Base-by-base conservation (phyloP, 1,140 invertebrate genomes). In the Penaeus indicus region DNA sequence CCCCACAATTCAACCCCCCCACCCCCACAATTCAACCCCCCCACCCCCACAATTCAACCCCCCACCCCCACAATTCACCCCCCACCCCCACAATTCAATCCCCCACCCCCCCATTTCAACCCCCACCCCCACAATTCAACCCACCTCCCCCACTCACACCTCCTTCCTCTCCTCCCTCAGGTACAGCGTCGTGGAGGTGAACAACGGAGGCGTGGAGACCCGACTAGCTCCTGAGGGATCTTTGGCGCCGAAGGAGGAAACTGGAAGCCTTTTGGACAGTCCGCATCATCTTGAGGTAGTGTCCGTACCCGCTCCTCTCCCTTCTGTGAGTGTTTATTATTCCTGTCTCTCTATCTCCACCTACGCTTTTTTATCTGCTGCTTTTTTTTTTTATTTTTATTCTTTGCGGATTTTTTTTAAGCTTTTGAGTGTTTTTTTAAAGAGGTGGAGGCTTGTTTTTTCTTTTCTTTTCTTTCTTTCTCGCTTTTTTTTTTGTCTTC, bases 171-270 rank as follows among this genome's bases (percentile, higher is more conserved):
- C 22, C 64, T 18, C 64, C 38, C 38, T 5, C 86, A 88, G 86
- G 81, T 88, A 88, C 69, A 88, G 86, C 72, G 86, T 88, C n/a
- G 86, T 88, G 32, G 86, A 88, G 62, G 86, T 88, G 47, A 88
- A 88, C 81, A 88, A 88, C 42, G 86, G 86, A 21, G 86, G 86
- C 7, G 86, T 88, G 72, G 81, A 88, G 67, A 88, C 86, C 69
- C 83, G 60, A 64, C 72, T 88, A 22, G 86, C 86, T 13, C 67
- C 81, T 21, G 86, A 88, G 32, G 27, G 80, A n/a, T 61, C 81
- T 78, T 19, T 64, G 32, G 54, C 47, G n/a, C 69, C 67, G 80
- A 82, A 62, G 25, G 86, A 84, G 47, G 86, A 88, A 60, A 88
- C 69, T 1, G 86, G 86, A 19, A 88, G 86, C 60, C 80, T 83